These are phyloP conservation scores for Agrochola circellaris DNA, from an alignment of 2,888 invertebrate species.

Conservation along the genomic window DNA sequence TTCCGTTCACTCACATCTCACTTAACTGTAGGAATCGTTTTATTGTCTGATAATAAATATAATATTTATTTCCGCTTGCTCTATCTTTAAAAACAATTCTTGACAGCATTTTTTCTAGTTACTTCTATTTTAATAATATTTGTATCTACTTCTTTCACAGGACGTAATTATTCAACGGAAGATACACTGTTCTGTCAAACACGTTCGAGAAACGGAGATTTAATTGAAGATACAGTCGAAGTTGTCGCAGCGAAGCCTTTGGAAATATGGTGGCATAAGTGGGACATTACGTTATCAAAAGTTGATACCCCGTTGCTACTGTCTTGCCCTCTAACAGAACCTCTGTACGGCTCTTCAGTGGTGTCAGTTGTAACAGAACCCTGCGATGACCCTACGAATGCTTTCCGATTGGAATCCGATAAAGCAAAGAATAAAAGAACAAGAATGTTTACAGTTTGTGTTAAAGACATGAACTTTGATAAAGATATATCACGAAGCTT, in stretches of 20 bases:
- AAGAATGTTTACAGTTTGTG: conserved; percentile 92
- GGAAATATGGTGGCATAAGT: conserved; percentile 92
- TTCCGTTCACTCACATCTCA: conserved; percentile 52
- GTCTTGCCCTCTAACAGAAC: conserved; percentile 91
- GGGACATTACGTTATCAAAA: conserved; percentile 88
- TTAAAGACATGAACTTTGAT: conserved; percentile 93
- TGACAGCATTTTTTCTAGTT: conserved; percentile 15
- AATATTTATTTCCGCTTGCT: conserved; percentile 30
- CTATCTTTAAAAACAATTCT: conserved; percentile 18
- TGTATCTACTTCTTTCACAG: conserved; percentile 74
- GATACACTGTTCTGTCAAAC: conserved; percentile 90
- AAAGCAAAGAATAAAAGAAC: conserved; percentile 66
- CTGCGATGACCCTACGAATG: conserved; percentile 87
- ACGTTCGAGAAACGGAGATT: conserved; percentile 74
- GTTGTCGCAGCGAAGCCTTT: conserved; percentile 90
- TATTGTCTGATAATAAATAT: conserved; percentile 42
- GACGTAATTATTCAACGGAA: conserved; percentile 81
- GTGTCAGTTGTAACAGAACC: conserved; percentile 89
- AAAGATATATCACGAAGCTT: conserved; percentile 91
- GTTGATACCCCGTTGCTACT: conserved; percentile 91
- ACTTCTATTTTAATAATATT: conserved; percentile 16
- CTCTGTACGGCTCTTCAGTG: conserved; percentile 79
- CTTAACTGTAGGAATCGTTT: conserved; percentile 56
- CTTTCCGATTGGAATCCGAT: conserved; percentile 78
- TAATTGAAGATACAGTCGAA: conserved; percentile 84